These are phyloP conservation scores for Lithosia quadra DNA, from an alignment of 2,888 invertebrate genomes.

Conservation along the genomic window DNA sequence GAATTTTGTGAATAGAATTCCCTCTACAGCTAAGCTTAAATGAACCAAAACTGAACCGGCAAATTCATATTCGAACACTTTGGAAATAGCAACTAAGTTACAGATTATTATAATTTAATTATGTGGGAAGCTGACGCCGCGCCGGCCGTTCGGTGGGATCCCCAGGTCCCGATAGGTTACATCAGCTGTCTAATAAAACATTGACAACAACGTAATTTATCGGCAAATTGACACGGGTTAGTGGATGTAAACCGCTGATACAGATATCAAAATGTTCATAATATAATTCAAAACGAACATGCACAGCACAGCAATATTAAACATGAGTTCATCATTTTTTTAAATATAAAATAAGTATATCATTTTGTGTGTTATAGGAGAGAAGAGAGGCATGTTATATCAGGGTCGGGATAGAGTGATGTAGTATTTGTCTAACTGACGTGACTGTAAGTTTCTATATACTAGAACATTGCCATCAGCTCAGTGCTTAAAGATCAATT, in stretches of 20 bases:
- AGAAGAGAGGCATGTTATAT: no score
- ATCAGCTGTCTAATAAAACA: conserved; percentile 72
- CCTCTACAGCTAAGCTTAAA: conserved; percentile 1
- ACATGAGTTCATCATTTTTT: no score
- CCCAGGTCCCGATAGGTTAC: conserved; percentile 49
- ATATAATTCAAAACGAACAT: neutral
- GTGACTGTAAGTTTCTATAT: no score
- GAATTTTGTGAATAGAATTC: neutral
- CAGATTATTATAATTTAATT: conserved; percentile 41
- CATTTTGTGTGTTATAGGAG: no score
- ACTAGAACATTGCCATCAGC: no score
- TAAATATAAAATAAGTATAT: neutral
- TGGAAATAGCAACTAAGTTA: conserved; percentile 24
- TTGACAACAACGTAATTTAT: conserved; percentile 71
- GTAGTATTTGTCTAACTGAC: no score
- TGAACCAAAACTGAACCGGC: conserved; percentile 19
- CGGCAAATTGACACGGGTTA: conserved; percentile 60
- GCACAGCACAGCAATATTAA: conserved; percentile 21
- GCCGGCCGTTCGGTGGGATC: conserved; percentile 24
- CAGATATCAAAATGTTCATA: conserved; percentile 20
- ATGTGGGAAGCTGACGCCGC: conserved; percentile 34
- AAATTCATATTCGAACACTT: conserved; percentile 8
- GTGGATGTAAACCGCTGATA: conserved; percentile 34
- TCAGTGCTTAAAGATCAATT: no score
- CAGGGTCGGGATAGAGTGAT: no score